Evolutionary conservation across 2,888 invertebrate genomes (phyloP), one percentile per base, ranked within the genome.

Genomic region (Orchestes rusci): DNA sequence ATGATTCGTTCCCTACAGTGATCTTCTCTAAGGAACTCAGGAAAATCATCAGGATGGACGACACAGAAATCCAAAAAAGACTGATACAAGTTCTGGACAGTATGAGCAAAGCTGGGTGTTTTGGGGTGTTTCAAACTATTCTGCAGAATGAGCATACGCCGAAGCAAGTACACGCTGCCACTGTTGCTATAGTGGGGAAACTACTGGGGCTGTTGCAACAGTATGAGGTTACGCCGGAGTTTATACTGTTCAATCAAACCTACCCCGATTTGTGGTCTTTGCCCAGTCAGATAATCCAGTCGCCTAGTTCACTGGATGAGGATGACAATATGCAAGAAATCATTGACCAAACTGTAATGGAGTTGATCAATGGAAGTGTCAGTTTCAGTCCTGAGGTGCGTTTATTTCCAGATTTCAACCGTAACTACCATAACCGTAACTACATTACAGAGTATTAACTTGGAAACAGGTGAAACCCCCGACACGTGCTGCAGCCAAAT

Each of bases 21-120:
- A 87, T 86, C 0, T 88, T 88, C 63, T 87, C 87, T 0, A 82
- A 79, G 58, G 84, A 85, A 63, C 72, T 81, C 3, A 74, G 80
- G 45, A 88, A 88, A 67, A 89, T 88, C 15, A 80, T 88, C 3
- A 77, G 77, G 0, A 64, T 89, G 8, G 83, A 80, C 16, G 78
- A 79, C 44, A 65, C 65, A 0, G 85, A 86, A 65, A 77, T 82
- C 37, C 74, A 76, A 56, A 75, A 69, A 49, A 70, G 84, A 46
- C 68, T 88, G 3, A 65, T 74, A 8, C 81, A 80, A 64, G 78
- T 80, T 7, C 62, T 88, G 17, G 74, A 78, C 1, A 79, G 82
- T 53, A 65, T 87, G 15, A 75, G 83, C 0, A 68, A 73, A 2
- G 76, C 77, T 15, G 83, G 82, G 2, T 84, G 85, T 55, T 71